These are phyloP conservation scores for Pristionchus maxplancki DNA, from an alignment of 2,888 invertebrate species.

Conservation along the genomic window DNA sequence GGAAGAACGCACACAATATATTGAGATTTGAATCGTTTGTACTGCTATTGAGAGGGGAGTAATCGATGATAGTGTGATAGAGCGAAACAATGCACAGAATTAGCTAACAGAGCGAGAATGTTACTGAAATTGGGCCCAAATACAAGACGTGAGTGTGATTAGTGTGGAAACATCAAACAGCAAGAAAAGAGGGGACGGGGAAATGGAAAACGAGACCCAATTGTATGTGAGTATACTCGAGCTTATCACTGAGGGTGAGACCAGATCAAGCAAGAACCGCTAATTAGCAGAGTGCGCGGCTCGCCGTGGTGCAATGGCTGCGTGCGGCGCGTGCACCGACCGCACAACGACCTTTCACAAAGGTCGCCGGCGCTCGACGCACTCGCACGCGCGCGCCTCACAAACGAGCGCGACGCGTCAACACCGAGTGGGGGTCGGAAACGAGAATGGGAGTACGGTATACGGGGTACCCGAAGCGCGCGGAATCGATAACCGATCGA, in stretches of 20 bases:
- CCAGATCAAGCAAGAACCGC: neutral
- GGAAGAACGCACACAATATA: neutral
- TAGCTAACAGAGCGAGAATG: conserved; percentile 3
- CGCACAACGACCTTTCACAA: conserved; percentile 44
- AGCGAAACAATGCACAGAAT: neutral
- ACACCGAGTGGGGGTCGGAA: neutral
- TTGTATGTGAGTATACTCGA: neutral
- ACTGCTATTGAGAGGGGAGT: conserved; percentile 23
- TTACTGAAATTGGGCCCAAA: conserved; percentile 32
- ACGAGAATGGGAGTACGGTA: neutral
- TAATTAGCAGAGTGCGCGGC: neutral
- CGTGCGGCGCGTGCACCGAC: conserved; percentile 24
- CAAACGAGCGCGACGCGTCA: neutral
- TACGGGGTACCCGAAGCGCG: conserved; percentile 15
- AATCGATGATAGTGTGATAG: conserved; percentile 19
- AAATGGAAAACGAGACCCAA: neutral
- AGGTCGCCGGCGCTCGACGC: conserved; percentile 31
- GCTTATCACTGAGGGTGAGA: conserved; percentile 21
- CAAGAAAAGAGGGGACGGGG: neutral
- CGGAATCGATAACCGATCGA: conserved; percentile 22
- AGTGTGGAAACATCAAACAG: conserved; percentile 22
- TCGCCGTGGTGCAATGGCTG: conserved; percentile 34
- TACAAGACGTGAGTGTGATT: neutral
- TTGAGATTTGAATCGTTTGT: conserved; percentile 8
- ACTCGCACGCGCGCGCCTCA: conserved; percentile 6